phyloP scores from a whole-genome alignment of 2,888 invertebrate genomes.

The Hanleya hanleyi region DNA sequence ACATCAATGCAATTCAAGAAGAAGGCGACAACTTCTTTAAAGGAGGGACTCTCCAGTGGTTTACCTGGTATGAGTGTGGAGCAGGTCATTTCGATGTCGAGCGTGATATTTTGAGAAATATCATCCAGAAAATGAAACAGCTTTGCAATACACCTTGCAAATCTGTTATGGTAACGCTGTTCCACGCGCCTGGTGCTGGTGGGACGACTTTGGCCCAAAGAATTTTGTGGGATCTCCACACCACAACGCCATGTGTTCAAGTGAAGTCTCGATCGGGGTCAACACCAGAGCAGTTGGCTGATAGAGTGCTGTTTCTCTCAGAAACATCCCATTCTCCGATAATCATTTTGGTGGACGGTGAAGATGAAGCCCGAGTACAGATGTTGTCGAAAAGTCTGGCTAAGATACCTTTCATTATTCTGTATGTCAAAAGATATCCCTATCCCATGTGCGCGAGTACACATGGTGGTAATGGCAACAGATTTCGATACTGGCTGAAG shows the following conservation, averaged over 20 bases:
- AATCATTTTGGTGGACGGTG: conserved; percentile 45
- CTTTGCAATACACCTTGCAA: conserved; percentile 22
- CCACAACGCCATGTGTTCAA: conserved; percentile 41
- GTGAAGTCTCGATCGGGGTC: conserved; percentile 32
- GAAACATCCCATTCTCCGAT: conserved; percentile 41
- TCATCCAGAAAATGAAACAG: conserved; percentile 18
- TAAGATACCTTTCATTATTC: conserved; percentile 26
- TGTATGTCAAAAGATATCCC: conserved; percentile 41
- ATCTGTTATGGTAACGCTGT: conserved; percentile 36
- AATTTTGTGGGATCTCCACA: conserved; percentile 43
- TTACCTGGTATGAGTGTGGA: conserved; percentile 39
- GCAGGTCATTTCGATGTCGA: conserved; percentile 41
- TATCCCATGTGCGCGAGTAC: conserved; percentile 14
- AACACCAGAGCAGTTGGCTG: conserved; percentile 26
- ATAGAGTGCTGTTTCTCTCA: conserved; percentile 33
- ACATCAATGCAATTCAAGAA: conserved; percentile 28
- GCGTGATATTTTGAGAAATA: conserved; percentile 28
- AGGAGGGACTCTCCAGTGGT: conserved; percentile 47
- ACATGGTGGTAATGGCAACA: background rate
- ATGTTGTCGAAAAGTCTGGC: conserved; percentile 23
- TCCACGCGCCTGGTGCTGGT: conserved; percentile 48
- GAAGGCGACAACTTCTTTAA: conserved; percentile 44
- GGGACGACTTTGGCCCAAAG: conserved; percentile 49
- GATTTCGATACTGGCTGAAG: conserved; percentile 25
- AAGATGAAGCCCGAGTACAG: conserved; percentile 41